These are phyloP conservation scores for Aphidius ervi DNA, from an alignment of 1,140 invertebrate species.

Conservation along the genomic window DNA sequence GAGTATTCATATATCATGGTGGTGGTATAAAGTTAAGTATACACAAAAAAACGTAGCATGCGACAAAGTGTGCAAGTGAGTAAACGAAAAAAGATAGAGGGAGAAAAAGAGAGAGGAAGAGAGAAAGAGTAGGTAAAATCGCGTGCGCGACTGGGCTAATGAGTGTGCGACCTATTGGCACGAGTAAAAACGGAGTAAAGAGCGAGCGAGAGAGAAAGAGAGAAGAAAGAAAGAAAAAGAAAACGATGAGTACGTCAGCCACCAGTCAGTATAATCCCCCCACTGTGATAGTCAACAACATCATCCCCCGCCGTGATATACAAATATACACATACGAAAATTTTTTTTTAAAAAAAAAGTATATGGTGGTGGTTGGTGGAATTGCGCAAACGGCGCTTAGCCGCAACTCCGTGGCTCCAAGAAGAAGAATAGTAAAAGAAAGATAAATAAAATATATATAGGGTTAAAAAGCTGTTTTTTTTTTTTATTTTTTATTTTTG, in stretches of 20 bases:
- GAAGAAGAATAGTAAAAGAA: too few relatives aligned
- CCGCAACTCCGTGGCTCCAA: too few relatives aligned
- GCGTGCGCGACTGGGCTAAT: conserved; percentile 49
- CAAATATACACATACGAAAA: neutral
- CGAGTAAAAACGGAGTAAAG: conserved; percentile 16
- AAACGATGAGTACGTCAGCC: too few relatives aligned
- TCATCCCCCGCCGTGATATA: neutral
- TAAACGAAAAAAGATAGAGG: too few relatives aligned
- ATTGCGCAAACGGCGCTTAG: too few relatives aligned
- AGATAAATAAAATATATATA: too few relatives aligned
- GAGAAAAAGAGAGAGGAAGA: too few relatives aligned
- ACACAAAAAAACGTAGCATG: neutral
- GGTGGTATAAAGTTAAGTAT: neutral
- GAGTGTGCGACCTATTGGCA: conserved; percentile 51
- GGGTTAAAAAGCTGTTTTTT: neutral
- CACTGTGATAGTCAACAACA: neutral
- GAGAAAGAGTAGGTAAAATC: conserved; percentile 9
- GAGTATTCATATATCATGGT: neutral
- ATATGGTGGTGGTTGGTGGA: neutral
- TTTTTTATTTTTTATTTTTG: neutral
- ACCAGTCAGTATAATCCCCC: too few relatives aligned
- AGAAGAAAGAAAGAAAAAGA: too few relatives aligned
- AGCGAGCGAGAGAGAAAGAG: neutral
- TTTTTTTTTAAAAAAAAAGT: neutral
- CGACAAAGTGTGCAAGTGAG: neutral